These are phyloP conservation scores for Heliconius himera DNA, from an alignment of 1,140 invertebrate genomes.

Conservation along the genomic window DNA sequence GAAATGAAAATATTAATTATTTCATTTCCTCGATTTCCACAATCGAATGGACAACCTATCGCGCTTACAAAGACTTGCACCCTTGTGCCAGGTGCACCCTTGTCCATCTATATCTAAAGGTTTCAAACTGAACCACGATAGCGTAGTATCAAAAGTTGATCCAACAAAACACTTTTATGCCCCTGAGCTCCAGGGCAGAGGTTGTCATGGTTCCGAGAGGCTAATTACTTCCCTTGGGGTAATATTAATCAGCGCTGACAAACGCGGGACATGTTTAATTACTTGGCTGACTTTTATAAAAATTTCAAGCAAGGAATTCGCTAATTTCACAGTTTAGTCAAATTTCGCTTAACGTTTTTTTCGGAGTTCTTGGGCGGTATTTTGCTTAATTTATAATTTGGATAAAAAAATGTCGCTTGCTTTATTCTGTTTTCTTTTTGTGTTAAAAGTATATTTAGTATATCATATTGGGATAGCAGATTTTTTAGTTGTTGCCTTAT, in stretches of 20 bases:
- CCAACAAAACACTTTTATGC: background rate
- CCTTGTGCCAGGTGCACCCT: too few relatives aligned
- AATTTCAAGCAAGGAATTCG: background rate
- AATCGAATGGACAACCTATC: too few relatives aligned
- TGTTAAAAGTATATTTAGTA: background rate
- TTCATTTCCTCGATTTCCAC: background rate
- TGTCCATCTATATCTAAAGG: background rate
- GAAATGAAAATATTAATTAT: background rate
- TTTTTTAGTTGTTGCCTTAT: too few relatives aligned
- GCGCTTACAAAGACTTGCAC: too few relatives aligned
- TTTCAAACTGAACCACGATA: background rate
- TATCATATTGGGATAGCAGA: too few relatives aligned
- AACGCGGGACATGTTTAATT: conserved; percentile 10
- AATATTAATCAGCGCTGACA: conserved; percentile 15
- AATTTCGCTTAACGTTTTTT: conserved; percentile 21
- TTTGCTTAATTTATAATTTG: background rate
- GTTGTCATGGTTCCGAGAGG: background rate
- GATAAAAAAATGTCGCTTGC: background rate
- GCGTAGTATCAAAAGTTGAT: background rate
- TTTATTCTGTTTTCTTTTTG: background rate
- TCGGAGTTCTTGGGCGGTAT: background rate
- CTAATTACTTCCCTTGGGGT: conserved; percentile 9
- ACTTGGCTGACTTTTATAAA: conserved; percentile 15
- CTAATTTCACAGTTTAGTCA: conserved; percentile 6
- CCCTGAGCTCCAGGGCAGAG: background rate